Base-by-base conservation (phyloP, 37 sponge, comb jelly and placozoan genomes). In the Beroe forskalii region DNA sequence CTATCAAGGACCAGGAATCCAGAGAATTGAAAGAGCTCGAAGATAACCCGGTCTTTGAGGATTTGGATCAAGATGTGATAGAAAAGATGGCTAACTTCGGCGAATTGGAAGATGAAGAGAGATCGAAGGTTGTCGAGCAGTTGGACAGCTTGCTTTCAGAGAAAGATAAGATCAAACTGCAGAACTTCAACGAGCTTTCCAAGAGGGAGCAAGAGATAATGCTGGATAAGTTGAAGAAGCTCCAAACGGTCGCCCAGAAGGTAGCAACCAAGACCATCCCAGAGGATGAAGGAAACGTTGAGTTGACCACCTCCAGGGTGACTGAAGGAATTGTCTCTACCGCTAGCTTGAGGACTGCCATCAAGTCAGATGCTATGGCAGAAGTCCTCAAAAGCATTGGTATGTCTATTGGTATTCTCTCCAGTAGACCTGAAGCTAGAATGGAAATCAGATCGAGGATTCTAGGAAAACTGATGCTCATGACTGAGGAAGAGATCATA, bases 141-240 rank as follows among this genome's bases (percentile, higher is more conserved):
- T 37, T 69, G 36, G 72, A 69, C 37, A 37, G 38, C 0, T 1
- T 69, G 1, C 72, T 69, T 17, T 69, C 72, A 2, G 72, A 69
- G 72, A 69, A 69, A 32, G 72, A 69, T 6, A 69, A 69, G 72
- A 69, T 69, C 27, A 69, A 69, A 69, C 72, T 69, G 2, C 27
- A 32, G 72, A 69, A 69, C 38, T 69, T 69, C 72, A 32, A 69
- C 19, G 33, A 69, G 39, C 72, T 69, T 27, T 69, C 72, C 38
- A 35, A 28, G 19, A 27, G 72, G 35, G 72, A 69, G 19, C 72
- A 69, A 33, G 72, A 69, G 4, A 32, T 32, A 3, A 27, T 69
- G 72, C 6, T 69, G 72, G 35, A 9, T 36, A 31, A 32, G 38
- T 35, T 69, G 38, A 33, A 37, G 37, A 69, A 69, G 72, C 17